Evolutionary conservation across 1,140 invertebrate genomes (phyloP).

Genomic region (Drosophila aff.): DNA sequence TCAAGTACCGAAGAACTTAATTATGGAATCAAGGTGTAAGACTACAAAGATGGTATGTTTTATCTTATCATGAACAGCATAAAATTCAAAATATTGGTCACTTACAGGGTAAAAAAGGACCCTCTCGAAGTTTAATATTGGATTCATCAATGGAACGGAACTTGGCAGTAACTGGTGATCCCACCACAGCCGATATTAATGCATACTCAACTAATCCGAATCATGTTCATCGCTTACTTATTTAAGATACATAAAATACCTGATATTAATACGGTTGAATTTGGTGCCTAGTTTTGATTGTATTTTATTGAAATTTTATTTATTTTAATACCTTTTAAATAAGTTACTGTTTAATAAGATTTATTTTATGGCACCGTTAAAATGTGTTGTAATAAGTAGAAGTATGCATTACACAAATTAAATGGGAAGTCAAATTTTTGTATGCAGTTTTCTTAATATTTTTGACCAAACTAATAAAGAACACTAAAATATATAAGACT

Average conservation of each 20-base stretch:
- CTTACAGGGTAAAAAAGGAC: conserved; percentile 70
- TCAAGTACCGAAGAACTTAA: conserved; percentile 90
- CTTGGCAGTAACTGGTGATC: neutral
- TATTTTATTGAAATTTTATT: neutral
- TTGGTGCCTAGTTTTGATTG: conserved; percentile 4
- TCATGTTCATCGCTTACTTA: conserved; percentile 8
- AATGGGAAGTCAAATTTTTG: neutral
- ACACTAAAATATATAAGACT: neutral
- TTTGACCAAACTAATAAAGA: neutral
- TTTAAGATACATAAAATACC: conserved; percentile 13
- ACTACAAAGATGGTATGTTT: conserved; percentile 78
- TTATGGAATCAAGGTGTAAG: conserved; percentile 89
- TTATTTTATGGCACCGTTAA: neutral
- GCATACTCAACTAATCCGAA: neutral
- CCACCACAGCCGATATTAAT: neutral
- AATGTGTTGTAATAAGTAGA: neutral
- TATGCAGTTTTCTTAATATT: neutral
- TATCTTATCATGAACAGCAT: neutral
- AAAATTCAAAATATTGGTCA: neutral
- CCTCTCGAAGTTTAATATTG: conserved; percentile 28
- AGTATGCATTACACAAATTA: neutral
- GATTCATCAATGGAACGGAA: conserved; percentile 29
- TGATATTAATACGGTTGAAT: neutral
- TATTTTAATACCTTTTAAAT: neutral
- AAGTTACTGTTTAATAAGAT: neutral